Evolutionary conservation across 2,113 vertebrate genomes (phyloP).

Genomic region (Spheniscus mendiculus): DNA sequence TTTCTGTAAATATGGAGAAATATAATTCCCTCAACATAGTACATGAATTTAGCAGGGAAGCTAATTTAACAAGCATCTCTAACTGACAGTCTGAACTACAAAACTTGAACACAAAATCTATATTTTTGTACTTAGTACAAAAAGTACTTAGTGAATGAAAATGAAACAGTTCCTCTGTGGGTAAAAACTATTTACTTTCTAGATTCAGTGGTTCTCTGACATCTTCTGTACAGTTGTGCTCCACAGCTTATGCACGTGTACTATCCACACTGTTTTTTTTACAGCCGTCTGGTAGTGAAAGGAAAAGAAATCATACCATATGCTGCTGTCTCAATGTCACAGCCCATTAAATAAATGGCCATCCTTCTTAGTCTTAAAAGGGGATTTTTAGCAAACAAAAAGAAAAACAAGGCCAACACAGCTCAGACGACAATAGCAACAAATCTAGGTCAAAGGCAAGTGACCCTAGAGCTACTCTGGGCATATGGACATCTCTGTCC

Average conservation of each 20-base stretch:
- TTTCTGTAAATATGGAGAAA: slow-evolving; percentile 26
- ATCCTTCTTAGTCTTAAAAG: background rate
- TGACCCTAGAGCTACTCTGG: background rate
- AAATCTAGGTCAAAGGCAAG: slow-evolving; percentile 14
- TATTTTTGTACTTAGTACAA: background rate
- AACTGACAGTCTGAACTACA: background rate
- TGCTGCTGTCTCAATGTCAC: background rate
- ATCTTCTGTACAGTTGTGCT: background rate
- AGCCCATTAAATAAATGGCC: background rate
- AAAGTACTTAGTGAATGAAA: background rate
- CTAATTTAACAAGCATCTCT: background rate
- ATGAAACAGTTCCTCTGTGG: background rate
- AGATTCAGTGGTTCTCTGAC: background rate
- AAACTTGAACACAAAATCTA: background rate
- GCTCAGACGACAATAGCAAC: slow-evolving; percentile 2
- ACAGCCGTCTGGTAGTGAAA: background rate
- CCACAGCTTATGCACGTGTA: background rate
- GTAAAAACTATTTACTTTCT: background rate
- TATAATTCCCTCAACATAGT: background rate
- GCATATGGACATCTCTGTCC: background rate
- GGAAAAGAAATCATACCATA: background rate
- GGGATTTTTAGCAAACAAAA: slow-evolving; percentile 36
- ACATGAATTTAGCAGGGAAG: background rate
- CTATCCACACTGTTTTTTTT: background rate
- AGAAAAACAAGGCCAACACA: slow-evolving; percentile 10